A percentile compares a stretch with the other conserved stretches of the same genome.
phyloP scores from a whole-genome alignment of 2,113 vertebrate species.

The Charina bottae region DNA sequence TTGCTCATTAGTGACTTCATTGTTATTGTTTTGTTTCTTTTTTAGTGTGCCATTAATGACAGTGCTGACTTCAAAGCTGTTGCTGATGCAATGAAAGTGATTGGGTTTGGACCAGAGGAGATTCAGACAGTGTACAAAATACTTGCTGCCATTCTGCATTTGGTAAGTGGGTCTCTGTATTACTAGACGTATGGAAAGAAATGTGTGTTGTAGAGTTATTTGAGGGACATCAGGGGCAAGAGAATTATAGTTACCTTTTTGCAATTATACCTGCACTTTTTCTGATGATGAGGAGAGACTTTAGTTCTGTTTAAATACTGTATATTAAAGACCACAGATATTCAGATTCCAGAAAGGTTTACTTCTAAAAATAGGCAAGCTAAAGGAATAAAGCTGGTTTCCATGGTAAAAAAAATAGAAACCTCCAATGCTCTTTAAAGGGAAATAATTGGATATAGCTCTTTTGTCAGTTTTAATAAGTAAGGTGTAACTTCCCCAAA shows the following conservation, averaged over 20 bases:
- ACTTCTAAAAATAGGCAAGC: background rate
- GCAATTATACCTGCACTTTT: background rate
- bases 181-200: background rate
- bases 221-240: background rate
- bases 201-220: background rate
- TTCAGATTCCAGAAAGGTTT: background rate
- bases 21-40: background rate
- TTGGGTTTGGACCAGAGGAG: conserved; percentile 94
- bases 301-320: background rate
- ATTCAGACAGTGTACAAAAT: conserved; percentile 95
- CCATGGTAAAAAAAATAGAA: background rate
- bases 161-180: conserved; percentile 77
- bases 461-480: background rate
- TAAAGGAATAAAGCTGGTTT: background rate
- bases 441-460: background rate
- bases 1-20: background rate
- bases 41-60: conserved; percentile 89
- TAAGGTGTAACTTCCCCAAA: background rate
- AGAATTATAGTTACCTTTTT: background rate
- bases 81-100: conserved; percentile 95
- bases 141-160: conserved; percentile 90
- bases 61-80: conserved; percentile 92
- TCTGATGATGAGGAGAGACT: background rate
- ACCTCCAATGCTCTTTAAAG: background rate
- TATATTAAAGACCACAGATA: background rate